Evolutionary conservation across 2,113 vertebrate species (phyloP), one percentile per base, ranked within the genome.

Genomic region (Eubucco bourcierii): DNA sequence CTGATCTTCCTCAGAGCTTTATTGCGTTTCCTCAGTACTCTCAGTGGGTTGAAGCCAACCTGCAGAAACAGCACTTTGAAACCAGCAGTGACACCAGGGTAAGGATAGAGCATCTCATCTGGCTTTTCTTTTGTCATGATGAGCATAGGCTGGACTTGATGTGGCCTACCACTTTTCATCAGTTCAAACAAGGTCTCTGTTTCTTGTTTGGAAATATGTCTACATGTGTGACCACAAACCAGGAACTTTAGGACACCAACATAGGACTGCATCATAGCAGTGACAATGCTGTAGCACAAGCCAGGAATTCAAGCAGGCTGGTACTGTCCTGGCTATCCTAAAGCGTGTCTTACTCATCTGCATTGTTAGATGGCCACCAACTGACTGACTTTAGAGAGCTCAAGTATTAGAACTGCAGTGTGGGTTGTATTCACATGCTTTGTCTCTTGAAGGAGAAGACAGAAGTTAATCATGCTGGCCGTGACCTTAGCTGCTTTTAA

Each of bases 21-120:
- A 85, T 99, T 99, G 77, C 99, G 98, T 94, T 99, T 99, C 46
- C 98, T 98, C 90, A 99, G 94, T 71, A 99, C 94, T 94, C 98
- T 98, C 94, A 98, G 79, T 14, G 99, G 99, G 90, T 95, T 99
- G 91, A 99, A 99, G 28, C 98, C 99, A 44, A 99, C 95, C 99
- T 99, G 95, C 37, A 97, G 94, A 93, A 84, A 17, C 25, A 80
- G 75, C 44, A 65, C 27, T 79, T 86, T 23, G 25, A 74, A 52
- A 73, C 31, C 47, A 18, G 25, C 41, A 50, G 46, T 80, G 81
- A 46, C 29, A 58, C 2, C 1, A 10, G 15, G 4, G 12, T 21
- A 55, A 50, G n/a, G 27, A 46, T 41, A 63, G 28, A 66, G 19
- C 33, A 80, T 47, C 53, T 71, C 34, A 16, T 2, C 20, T 1